Evolutionary conservation across 2,113 vertebrate genomes (phyloP).

Genomic region (Pangasianodon hypophthalmus): DNA sequence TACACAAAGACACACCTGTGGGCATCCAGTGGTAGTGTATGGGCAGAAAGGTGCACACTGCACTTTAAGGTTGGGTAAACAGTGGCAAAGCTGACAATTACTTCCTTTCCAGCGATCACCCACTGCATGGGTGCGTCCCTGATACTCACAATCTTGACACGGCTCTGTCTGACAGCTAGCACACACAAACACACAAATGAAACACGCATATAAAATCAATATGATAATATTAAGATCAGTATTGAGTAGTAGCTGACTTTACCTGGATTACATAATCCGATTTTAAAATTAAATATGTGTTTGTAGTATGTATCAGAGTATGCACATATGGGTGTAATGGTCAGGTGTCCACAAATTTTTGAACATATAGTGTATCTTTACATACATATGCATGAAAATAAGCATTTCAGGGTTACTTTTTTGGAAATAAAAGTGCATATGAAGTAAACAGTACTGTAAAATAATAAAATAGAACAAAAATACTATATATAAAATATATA

Average conservation of each 20-base stretch:
- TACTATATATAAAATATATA: too few species aligned
- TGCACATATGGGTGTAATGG: background rate
- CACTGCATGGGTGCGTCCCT: constrained; percentile 63
- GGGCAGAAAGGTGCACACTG: constrained; percentile 81
- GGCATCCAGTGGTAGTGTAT: constrained; percentile 72
- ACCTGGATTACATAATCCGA: background rate
- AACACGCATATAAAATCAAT: background rate
- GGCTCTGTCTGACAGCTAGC: constrained; percentile 81
- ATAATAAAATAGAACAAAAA: too few species aligned
- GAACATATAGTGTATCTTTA: background rate
- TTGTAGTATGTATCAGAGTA: background rate
- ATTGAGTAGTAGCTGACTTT: background rate
- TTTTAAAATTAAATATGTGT: background rate
- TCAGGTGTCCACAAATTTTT: background rate
- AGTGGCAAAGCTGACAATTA: constrained; percentile 81
- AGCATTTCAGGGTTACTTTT: too few species aligned
- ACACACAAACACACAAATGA: constrained; percentile 32
- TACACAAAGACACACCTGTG: constrained; percentile 72
- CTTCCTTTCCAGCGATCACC: constrained; percentile 81
- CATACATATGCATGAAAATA: too few species aligned
- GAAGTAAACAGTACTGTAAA: too few species aligned
- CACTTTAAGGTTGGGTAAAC: constrained; percentile 71
- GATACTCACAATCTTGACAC: constrained; percentile 78
- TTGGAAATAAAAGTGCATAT: too few species aligned
- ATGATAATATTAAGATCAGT: background rate